Evolutionary conservation across 2,797 vertebrate species (phyloP), one percentile per base, ranked within the genome.

Genomic region (Sebastes diaconus): DNA sequence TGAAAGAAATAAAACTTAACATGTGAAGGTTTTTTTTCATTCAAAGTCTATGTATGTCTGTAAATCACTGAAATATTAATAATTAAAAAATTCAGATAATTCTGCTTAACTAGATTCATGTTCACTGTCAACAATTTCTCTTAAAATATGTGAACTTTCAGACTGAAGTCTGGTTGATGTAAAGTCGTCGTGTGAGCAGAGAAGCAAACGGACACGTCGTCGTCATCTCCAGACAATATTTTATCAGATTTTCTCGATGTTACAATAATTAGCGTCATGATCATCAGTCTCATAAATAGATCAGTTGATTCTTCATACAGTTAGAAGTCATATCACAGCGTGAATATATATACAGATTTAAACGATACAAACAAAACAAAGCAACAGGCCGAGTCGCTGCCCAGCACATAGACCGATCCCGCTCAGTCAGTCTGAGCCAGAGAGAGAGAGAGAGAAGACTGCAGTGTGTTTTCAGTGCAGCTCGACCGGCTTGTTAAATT

Each of bases 241-340:
- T 90, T 90, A 88, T 90, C 50, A 29, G 8, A 29, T 84, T 78
- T 87, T 4, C 20, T 76, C 6, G 10, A 61, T 10, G 70, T 88
- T 88, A 86, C 86, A 90, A 80, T 84, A 88, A 86, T 90, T 86
- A 88, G 85, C 60, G 65, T 90, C 81, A 72, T 84, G 64, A 81
- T 87, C 69, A 34, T 84, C 72, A 77, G 81, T 73, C 63, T 89
- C 92, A 93, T 93, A 94, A 94, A 94, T 94, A 94, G 39, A 87
- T 88, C 84, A 24, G 78, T 72, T 68, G 80, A 92, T 89, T 93
- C 71, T 89, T 87, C 83, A 63, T 80, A 87, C 81, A 87, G 78
- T 83, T 87, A 89, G 25, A 83, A 72, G 73, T 84, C 75, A 59
- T 81, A 59, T 84, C 66, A 85, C 82, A 85, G 85, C 77, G 2